A percentile compares a stretch with the other conserved stretches of the same genome.
Evolutionary conservation across 2,113 vertebrate genomes (phyloP).

Genomic region (Sus scrofa): DNA sequence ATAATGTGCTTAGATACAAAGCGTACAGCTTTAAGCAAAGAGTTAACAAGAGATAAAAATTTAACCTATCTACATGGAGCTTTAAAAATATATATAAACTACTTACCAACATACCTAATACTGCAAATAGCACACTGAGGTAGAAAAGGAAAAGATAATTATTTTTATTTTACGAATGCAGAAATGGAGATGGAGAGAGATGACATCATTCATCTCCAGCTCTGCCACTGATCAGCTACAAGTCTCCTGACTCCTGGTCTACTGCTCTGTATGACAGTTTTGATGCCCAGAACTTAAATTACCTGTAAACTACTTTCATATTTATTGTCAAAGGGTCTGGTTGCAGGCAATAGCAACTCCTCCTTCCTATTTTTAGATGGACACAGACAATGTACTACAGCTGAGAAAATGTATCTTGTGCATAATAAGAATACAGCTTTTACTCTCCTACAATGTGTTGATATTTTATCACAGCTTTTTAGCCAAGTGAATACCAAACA

Average conservation of each 20-base stretch:
- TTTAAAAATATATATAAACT: slow-evolving; percentile 17
- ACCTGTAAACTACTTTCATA: neutral
- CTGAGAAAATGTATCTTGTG: neutral
- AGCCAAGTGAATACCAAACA: neutral
- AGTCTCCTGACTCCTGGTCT: neutral
- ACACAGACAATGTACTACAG: neutral
- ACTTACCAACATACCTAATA: neutral
- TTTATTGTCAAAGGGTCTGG: neutral
- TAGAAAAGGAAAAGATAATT: neutral
- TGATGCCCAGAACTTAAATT: slow-evolving; percentile 26
- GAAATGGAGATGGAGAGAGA: neutral
- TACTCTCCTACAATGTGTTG: neutral
- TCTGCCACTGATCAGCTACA: neutral
- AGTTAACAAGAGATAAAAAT: neutral
- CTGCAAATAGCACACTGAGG: neutral
- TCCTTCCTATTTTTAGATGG: neutral
- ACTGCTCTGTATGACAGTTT: neutral
- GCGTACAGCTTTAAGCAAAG: neutral
- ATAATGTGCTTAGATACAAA: neutral
- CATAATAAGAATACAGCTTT: neutral
- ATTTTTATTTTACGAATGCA: neutral
- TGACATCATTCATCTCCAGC: neutral
- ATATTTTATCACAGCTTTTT: neutral
- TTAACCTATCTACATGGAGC: neutral
- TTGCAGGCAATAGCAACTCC: neutral